Conservation (phyloP, 2,113 vertebrate species). For the Elachura formosa region DNA sequence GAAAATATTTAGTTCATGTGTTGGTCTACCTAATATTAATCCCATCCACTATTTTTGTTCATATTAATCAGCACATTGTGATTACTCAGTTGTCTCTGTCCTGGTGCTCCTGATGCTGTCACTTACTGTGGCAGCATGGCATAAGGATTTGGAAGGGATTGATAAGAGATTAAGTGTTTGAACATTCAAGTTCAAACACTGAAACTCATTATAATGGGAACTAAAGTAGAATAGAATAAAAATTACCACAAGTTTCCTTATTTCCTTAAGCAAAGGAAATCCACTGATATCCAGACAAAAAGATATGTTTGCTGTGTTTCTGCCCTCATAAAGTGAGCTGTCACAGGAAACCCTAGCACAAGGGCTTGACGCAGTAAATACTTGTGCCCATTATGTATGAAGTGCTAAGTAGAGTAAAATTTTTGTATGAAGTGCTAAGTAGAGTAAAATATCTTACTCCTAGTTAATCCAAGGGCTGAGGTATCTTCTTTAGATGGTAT, state of each 20-base stretch:
- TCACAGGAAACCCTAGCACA: not conserved
- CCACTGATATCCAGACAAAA: not conserved
- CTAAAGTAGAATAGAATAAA: not conserved
- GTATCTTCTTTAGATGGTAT: not conserved
- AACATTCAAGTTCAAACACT: not conserved
- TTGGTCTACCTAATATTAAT: not conserved
- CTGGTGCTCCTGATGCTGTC: not conserved
- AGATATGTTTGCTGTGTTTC: not conserved
- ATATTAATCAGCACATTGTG: not conserved
- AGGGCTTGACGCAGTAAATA: rapidly evolving
- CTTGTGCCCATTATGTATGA: not conserved
- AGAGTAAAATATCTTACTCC: not conserved
- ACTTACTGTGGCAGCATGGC: not conserved
- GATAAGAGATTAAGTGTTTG: not conserved
- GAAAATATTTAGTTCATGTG: not conserved
- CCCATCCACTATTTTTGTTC: not conserved
- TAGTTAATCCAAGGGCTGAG: not conserved
- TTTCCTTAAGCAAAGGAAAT: not conserved
- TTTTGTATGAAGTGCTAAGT: not conserved
- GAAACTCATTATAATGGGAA: not conserved
- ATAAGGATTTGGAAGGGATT: rapidly evolving
- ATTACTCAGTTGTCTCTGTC: not conserved
- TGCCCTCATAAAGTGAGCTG: not conserved
- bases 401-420: not conserved
- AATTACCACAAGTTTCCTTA: not conserved